phyloP scores from a whole-genome alignment of 2,888 invertebrate genomes.

The Athrips mouffetella region DNA sequence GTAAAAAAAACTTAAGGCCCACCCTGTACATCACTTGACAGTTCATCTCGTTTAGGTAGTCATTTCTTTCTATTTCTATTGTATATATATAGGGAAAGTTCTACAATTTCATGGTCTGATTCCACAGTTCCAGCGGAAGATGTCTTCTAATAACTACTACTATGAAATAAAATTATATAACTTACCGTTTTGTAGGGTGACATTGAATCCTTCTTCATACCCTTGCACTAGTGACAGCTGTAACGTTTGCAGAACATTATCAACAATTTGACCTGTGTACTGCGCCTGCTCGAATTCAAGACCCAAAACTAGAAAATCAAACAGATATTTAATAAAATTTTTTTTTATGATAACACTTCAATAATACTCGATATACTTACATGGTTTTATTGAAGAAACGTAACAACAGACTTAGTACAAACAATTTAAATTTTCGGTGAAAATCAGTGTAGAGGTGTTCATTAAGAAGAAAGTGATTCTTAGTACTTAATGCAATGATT shows the following conservation, averaged over 20 bases:
- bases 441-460: no score
- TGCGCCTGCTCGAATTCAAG: constrained; percentile 43
- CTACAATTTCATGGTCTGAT: no score
- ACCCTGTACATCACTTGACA: constrained; percentile 2
- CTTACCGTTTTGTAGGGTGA: constrained; percentile 39
- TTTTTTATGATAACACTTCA: background rate
- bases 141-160: no score
- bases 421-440: no score
- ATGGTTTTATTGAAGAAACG: background rate
- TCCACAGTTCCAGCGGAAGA: no score
- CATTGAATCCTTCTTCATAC: constrained; percentile 34
- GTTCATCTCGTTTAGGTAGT: background rate
- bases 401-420: no score
- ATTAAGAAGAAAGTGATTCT: no score
- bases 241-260: constrained; percentile 37
- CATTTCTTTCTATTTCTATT: no score
- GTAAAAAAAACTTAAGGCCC: no score
- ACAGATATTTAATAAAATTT: constrained; percentile 3
- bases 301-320: constrained; percentile 37
- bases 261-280: constrained; percentile 47
- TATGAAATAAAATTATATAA: background rate
- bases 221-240: constrained; percentile 44
- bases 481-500: constrained; percentile 2
- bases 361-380: background rate
- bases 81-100: no score